phyloP scores from a whole-genome alignment of 2,797 vertebrate genomes.

The Microtus obscurus region DNA sequence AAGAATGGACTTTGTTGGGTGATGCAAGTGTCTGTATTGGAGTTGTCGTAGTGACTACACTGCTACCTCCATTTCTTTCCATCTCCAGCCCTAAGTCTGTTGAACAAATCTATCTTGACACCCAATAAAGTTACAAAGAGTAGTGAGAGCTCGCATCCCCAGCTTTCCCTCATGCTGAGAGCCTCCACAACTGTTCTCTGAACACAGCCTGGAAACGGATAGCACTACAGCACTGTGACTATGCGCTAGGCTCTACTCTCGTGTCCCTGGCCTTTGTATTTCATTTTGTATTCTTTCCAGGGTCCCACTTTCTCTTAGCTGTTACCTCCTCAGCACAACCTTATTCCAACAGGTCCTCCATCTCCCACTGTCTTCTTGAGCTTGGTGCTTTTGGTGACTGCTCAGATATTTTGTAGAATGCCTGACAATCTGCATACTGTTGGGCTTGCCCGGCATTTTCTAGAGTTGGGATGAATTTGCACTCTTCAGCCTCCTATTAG shows the following conservation, averaged over 20 bases:
- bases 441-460: not conserved
- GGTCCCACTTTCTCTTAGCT: not conserved
- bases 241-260: not conserved
- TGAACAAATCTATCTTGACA: slow-evolving; percentile 5
- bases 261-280: not conserved
- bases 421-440: not conserved
- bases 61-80: not conserved
- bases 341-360: not conserved
- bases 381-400: not conserved
- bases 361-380: not conserved
- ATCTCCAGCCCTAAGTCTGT: not conserved
- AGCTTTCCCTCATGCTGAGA: not conserved
- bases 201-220: not conserved
- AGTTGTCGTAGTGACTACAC: not conserved
- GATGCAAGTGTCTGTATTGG: not conserved
- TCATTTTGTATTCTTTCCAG: not conserved
- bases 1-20: not conserved
- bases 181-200: not conserved
- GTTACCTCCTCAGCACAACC: not conserved
- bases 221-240: not conserved
- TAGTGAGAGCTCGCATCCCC: not conserved
- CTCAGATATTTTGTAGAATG: not conserved
- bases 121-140: not conserved
- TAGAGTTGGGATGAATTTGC: not conserved
- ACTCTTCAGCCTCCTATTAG: not conserved